Percentiles rank a stretch among this genome's conserved stretches.
phyloP scores from a whole-genome alignment of 30 jellyfish, hydroid and myxozoan genomes.

The Pseudorhiza aurosa region DNA sequence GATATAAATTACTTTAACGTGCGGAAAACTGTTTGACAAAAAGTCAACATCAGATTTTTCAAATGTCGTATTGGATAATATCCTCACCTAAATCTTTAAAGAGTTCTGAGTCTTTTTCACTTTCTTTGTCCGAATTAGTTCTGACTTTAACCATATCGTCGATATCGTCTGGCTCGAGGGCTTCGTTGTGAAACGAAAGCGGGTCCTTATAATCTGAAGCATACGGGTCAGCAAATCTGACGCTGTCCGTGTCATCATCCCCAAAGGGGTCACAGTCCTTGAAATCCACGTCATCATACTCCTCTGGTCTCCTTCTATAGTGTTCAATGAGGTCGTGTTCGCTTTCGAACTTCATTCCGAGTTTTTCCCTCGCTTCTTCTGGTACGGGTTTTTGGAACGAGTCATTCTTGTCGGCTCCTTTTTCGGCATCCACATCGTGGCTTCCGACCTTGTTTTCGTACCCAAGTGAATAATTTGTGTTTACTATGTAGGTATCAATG shows the following conservation, averaged over 20 bases:
- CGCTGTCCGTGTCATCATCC: conserved; percentile 19
- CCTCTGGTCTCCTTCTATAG: conserved; percentile 19
- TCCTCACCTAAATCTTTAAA: conserved; percentile 31
- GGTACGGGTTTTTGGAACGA: conserved; percentile 1
- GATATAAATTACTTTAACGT: too few relatives aligned
- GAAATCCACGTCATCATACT: conserved; percentile 25
- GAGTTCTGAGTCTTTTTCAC: conserved; percentile 20
- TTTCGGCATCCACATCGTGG: neutral
- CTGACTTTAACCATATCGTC: conserved; percentile 21
- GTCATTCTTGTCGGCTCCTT: neutral
- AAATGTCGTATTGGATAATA: conserved; percentile 47
- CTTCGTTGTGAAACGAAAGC: conserved; percentile 6
- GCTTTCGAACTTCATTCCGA: conserved; percentile 64
- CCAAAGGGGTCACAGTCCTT: conserved; percentile 48
- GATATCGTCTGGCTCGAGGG: conserved; percentile 19
- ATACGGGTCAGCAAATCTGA: conserved; percentile 10
- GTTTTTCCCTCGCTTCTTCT: conserved; percentile 27
- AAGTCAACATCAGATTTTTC: too few relatives aligned
- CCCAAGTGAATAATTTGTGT: conserved; percentile 30
- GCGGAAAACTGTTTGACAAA: too few relatives aligned
- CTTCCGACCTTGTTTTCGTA: conserved; percentile 34
- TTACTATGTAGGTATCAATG: conserved; percentile 19
- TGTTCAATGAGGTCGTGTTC: conserved; percentile 63
- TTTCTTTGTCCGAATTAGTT: conserved; percentile 33
- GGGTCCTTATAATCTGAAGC: conserved; percentile 18